A percentile compares a stretch with the other conserved stretches of the same genome.
Conservation (phyloP, 2,888 invertebrate species). For the Zhuqinia jingwanae region DNA sequence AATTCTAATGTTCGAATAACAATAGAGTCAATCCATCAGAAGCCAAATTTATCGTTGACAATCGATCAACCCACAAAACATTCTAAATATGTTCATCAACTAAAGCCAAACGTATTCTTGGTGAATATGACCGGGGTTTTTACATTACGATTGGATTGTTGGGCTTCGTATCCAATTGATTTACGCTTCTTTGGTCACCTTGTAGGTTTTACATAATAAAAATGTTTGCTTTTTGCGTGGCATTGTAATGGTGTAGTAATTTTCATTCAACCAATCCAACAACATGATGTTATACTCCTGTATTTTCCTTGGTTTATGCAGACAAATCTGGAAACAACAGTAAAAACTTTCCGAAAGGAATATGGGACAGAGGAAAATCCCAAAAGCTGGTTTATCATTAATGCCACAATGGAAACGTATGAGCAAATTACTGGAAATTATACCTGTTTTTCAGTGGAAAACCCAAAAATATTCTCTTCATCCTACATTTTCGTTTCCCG, state of each 20-base stretch:
- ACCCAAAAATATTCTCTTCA: constrained; percentile 57
- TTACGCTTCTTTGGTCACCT: constrained; percentile 68
- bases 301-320: constrained; percentile 2
- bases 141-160: constrained; percentile 67
- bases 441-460: constrained; percentile 64
- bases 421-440: constrained; percentile 75
- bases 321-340: constrained; percentile 57
- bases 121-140: constrained; percentile 63
- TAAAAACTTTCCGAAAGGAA: constrained; percentile 61
- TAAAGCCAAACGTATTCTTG: constrained; percentile 41
- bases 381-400: constrained; percentile 68
- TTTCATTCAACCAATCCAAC: not conserved
- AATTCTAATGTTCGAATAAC: not conserved
- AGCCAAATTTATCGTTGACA: constrained; percentile 24
- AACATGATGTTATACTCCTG: too few relatives aligned
- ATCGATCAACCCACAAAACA: constrained; percentile 38
- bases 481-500: constrained; percentile 73
- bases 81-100: constrained; percentile 3
- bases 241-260: not conserved
- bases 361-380: not conserved
- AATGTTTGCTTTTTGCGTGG: too few relatives aligned
- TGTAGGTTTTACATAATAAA: constrained; percentile 33
- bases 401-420: constrained; percentile 71
- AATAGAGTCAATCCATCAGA: not conserved
- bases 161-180: constrained; percentile 74